Evolutionary conservation across 2,888 invertebrate species (phyloP).

Genomic region (Sisyra terminalis): DNA sequence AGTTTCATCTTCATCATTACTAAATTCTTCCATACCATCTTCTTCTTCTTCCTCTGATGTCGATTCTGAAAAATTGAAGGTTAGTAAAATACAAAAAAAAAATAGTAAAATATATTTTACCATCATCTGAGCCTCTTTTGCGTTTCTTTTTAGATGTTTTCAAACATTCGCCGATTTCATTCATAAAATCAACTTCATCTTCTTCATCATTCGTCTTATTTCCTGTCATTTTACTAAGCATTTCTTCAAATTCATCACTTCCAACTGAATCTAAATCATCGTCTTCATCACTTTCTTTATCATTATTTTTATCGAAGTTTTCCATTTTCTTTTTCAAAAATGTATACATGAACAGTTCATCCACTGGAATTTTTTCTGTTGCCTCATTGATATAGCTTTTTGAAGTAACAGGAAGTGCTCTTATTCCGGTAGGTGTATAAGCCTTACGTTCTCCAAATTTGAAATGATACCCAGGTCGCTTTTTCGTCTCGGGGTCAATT

Average conservation of each 20-base stretch:
- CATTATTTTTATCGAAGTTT: not conserved
- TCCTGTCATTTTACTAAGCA: constrained; percentile 39
- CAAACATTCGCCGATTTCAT: constrained; percentile 40
- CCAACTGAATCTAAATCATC: constrained; percentile 54
- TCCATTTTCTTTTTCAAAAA: constrained; percentile 3
- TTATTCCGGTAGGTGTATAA: constrained; percentile 52
- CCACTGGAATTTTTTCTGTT: constrained; percentile 65
- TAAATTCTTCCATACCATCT: constrained; percentile 12
- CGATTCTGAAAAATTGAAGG: not conserved
- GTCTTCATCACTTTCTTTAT: constrained; percentile 35
- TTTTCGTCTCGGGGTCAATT: constrained; percentile 29
- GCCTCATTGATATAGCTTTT: constrained; percentile 48
- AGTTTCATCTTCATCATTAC: constrained; percentile 20
- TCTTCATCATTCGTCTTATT: constrained; percentile 28
- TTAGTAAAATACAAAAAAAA: no score
- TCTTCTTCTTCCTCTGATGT: constrained; percentile 10
- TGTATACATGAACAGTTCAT: constrained; percentile 73
- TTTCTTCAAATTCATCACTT: constrained; percentile 60
- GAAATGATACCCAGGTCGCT: constrained; percentile 39
- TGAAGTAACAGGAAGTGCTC: constrained; percentile 57
- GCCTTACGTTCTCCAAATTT: constrained; percentile 47
- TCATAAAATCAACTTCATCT: constrained; percentile 46
- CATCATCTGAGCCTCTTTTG: constrained; percentile 12
- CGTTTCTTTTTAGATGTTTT: constrained; percentile 14
- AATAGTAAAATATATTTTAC: no score